Evolutionary conservation across 2,888 invertebrate species (phyloP).

Genomic region (Andrena praecox): DNA sequence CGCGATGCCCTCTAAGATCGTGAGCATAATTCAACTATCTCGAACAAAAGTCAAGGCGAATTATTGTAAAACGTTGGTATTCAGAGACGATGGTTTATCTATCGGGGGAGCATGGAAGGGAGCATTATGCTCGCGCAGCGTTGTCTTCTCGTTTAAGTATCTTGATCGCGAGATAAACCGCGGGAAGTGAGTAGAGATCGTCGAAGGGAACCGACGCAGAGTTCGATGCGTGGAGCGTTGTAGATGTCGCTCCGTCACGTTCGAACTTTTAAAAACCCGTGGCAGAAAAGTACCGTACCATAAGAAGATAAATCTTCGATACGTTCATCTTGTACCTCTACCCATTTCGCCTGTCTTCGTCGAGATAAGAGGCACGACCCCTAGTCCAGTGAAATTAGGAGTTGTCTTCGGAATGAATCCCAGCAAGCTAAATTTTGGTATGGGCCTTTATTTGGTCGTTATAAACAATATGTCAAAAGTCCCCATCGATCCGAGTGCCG

Average conservation of each 20-base stretch:
- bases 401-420: no score
- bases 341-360: no score
- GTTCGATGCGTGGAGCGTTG: conserved; percentile 25
- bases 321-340: no score
- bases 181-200: background rate
- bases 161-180: conserved; percentile 51
- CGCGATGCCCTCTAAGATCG: conserved; percentile 31
- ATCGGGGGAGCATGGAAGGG: conserved; percentile 18
- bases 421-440: no score
- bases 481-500: no score
- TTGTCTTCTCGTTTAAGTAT: conserved; percentile 27
- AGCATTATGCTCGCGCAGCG: conserved; percentile 29
- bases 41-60: conserved; percentile 65
- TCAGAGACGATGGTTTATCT: conserved; percentile 42
- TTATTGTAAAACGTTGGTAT: conserved; percentile 52
- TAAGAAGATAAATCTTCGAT: no score
- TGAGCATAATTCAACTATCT: conserved; percentile 41
- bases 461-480: no score
- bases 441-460: no score
- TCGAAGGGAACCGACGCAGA: conserved; percentile 39
- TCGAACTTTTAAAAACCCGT: conserved; percentile 18
- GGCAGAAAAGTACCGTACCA: no score
- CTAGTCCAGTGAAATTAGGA: no score
- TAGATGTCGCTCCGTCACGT: conserved; percentile 4
- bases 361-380: background rate